Percentiles rank a stretch among this genome's conserved stretches.
phyloP scores from a whole-genome alignment of 1,140 invertebrate genomes.

The Hycleus cichorii region DNA sequence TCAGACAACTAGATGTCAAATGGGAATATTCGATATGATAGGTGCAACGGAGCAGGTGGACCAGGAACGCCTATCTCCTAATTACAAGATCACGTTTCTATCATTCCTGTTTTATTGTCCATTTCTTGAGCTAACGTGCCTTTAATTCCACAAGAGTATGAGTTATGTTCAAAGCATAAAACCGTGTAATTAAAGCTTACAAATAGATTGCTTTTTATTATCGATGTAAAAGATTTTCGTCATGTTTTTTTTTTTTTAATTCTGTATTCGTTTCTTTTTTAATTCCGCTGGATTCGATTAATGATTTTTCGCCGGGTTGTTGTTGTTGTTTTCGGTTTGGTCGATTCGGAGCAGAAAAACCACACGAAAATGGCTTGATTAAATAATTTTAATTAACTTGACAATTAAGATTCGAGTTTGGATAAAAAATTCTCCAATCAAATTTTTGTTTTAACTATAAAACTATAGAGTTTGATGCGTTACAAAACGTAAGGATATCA shows the following conservation, averaged over 20 bases:
- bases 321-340: too few relatives aligned
- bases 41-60: conserved; percentile 24
- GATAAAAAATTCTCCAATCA: conserved; percentile 11
- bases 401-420: conserved; percentile 5
- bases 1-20: conserved; percentile 3
- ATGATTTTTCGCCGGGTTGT: too few relatives aligned
- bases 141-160: conserved; percentile 23
- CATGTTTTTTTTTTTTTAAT: too few relatives aligned
- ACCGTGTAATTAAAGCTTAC: conserved; percentile 26
- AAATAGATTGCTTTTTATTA: conserved; percentile 29
- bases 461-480: too few relatives aligned
- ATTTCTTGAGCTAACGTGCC: conserved; percentile 22
- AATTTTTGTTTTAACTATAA: neutral
- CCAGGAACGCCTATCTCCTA: conserved; percentile 29
- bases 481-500: conserved; percentile 3
- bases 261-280: too few relatives aligned
- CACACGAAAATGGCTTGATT: neutral
- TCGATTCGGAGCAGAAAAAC: too few relatives aligned
- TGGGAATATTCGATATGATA: conserved; percentile 7
- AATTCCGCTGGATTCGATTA: too few relatives aligned
- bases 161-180: conserved; percentile 20
- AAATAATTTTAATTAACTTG: conserved; percentile 13
- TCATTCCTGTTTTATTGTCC: conserved; percentile 35
- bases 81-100: conserved; percentile 37
- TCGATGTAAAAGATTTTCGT: conserved; percentile 5